phyloP scores from a whole-genome alignment of 2,888 invertebrate species.

The Epinotia nisella region DNA sequence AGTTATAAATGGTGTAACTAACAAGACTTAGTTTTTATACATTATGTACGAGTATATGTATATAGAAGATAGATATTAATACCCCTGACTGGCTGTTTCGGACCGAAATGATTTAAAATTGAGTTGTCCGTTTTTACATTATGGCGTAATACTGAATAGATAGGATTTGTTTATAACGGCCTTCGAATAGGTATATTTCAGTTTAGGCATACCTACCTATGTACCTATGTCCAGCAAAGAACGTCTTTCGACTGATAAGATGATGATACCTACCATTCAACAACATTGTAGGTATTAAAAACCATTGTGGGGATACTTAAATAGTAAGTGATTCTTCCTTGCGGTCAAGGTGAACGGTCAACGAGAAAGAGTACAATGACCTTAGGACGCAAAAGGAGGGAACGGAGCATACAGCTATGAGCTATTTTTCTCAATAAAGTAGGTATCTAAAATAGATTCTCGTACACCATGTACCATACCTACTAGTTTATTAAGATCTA shows the following conservation, averaged over 20 bases:
- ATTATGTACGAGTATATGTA: too few relatives aligned
- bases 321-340: slow-evolving; percentile 23
- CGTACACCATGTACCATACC: neutral
- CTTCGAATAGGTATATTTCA: neutral
- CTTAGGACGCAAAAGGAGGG: slow-evolving; percentile 9
- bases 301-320: slow-evolving; percentile 3
- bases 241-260: too few relatives aligned
- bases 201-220: neutral
- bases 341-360: slow-evolving; percentile 30
- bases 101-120: neutral
- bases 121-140: neutral
- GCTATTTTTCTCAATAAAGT: neutral
- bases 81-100: too few relatives aligned
- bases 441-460: neutral
- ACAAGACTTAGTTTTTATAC: too few relatives aligned
- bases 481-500: too few relatives aligned
- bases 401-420: neutral
- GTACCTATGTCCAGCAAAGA: too few relatives aligned
- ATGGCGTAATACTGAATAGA: neutral
- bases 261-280: neutral
- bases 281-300: neutral
- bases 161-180: neutral
- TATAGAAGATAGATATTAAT: too few relatives aligned
- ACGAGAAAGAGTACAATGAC: slow-evolving; percentile 22
- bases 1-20: too few relatives aligned